Evolutionary conservation across 2,113 vertebrate genomes (phyloP), one percentile per base, ranked within the genome.

Genomic region (Callaeas wilsoni): DNA sequence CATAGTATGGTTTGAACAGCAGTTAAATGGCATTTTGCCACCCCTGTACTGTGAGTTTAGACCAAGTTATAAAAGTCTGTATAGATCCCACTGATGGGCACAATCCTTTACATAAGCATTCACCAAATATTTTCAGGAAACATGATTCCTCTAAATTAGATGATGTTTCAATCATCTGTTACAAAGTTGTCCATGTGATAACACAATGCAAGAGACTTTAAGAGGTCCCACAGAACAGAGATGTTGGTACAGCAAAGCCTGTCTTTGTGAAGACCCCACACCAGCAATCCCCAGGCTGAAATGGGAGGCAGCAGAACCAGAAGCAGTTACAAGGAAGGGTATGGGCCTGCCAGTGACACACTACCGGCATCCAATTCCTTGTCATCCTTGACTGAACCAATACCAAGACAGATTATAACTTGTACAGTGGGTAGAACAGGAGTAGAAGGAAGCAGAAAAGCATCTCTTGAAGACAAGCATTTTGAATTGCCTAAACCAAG

Each of bases 191-290:
- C 49, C 41, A n/a, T 1, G 1, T 32, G 33, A 70, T 16, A 78
- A 23, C 1, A 2, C 14, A 39, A 32, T 6, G 9, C 14, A 67
- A 53, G 23, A 68, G 27, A n/a, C 19, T 49, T 19, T n/a, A 32
- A 67, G 11, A 57, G 13, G 41, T 17, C 33, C 8, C 37, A 27
- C 19, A 25, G 11, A 56, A 37, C 7, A 9, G 12, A 10, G 15
- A 50, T n/a, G 7, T 22, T 2, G 1, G 21, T 30, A 60, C 9
- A 65, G 60, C 16, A 82, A 78, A 65, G 49, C 35, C 18, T 2
- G 0, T 14, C 37, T 44, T 14, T 16, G 39, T 0, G 2, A 44
- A 78, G 39, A 3, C 14, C 4, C 29, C 2, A 1, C 12, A 41
- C 18, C 52, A 67, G 17, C 26, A 81, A 57, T 30, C 11, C 19